Evolutionary conservation across 37 sponge, comb jelly and placozoan species (phyloP), one percentile per base, ranked within the genome.

Genomic region (Oopsacas minuta): DNA sequence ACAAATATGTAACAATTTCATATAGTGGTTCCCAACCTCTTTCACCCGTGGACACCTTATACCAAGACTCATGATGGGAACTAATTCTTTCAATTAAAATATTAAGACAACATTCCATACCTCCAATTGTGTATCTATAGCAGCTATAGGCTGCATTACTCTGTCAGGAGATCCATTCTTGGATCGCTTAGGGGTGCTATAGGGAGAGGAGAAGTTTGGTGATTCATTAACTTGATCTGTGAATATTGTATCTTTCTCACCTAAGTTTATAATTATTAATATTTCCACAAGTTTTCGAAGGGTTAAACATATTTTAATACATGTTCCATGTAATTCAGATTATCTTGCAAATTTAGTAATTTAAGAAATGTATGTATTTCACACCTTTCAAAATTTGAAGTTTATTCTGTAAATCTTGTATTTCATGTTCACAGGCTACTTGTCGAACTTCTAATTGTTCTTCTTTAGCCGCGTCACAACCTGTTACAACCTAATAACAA

Each of bases 131-230:
- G 75, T 25, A 25, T 61, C 75, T n/a, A 61, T 10, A 12, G 30
- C 75, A 61, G 75, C 75, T 61, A 61, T 61, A 34, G 75, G 28
- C 75, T 61, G 75, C 75, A 61, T 61, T 20, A 61, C 28, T 34
- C 30, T 61, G 75, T 61, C 75, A 3, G 75, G 75, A 3, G 75
- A 61, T 5, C 7, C 30, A 3, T 25, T 3, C 75, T 61, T 61
- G 22, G 7, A 20, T 3, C 28, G 75, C 30, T 25, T 10, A 61
- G 75, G 75, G 20, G 75, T 3, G 1, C 28, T 25, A 34, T 3
- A 25, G 75, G 75, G 75, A n/a, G 28, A 32, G n/a, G n/a, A n/a
- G n/a, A n/a, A n/a, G n/a, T n/a, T n/a, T n/a, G n/a, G n/a, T 5
- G 5, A 25, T 12, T n/a, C 75, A 3, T 34, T 34, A 20, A 61